phyloP scores from a whole-genome alignment of 2,888 invertebrate genomes.

The Scaptomyza reducta region DNA sequence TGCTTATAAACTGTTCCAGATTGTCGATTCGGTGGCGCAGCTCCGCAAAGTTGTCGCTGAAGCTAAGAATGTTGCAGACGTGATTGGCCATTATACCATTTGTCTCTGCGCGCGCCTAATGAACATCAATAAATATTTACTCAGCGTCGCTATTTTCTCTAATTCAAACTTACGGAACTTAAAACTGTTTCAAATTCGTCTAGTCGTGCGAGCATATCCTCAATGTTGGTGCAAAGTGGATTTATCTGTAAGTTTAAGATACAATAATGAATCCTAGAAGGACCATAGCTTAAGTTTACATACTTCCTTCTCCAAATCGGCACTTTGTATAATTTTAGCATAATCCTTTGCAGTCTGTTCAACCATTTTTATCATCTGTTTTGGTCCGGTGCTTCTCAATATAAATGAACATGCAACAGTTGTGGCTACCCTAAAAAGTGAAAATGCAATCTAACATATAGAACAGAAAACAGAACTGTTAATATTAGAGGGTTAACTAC shows the following conservation, averaged over 20 bases:
- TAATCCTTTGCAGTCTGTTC: conserved; percentile 86
- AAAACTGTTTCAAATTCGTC: conserved; percentile 88
- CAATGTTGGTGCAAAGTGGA: conserved; percentile 87
- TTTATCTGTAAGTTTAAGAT: conserved; percentile 74
- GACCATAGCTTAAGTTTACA: background rate
- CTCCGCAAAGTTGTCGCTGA: conserved; percentile 85
- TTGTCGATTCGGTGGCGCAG: conserved; percentile 86
- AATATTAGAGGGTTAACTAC: background rate
- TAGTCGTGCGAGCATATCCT: conserved; percentile 88
- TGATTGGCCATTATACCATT: conserved; percentile 83
- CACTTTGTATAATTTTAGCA: conserved; percentile 85
- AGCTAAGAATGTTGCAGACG: conserved; percentile 85
- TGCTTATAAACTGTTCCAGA: conserved; percentile 85
- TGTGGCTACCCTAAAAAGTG: conserved; percentile 7
- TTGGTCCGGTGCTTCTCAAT: conserved; percentile 9
- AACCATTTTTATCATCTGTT: conserved; percentile 81
- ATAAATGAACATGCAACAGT: conserved; percentile 3
- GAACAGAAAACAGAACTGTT: background rate
- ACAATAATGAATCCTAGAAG: background rate
- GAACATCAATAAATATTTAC: background rate
- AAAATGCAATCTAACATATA: background rate
- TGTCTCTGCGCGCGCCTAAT: conserved; percentile 81
- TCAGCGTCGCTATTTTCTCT: background rate
- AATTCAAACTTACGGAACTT: conserved; percentile 82
- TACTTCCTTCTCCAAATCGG: conserved; percentile 86